Evolutionary conservation across 2,888 invertebrate genomes (phyloP).

Genomic region (Panzeria rudis): DNA sequence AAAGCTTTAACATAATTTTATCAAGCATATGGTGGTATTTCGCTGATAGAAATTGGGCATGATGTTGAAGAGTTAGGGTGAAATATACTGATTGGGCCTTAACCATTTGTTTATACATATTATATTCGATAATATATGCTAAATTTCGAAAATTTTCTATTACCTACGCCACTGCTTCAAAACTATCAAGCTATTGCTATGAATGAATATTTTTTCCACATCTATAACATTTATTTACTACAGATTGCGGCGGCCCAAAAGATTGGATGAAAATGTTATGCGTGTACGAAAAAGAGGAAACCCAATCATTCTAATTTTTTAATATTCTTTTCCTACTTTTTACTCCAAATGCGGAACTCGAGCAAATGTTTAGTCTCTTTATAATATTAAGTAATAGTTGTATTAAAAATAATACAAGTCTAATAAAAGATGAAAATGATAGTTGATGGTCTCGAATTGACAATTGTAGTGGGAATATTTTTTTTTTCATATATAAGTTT

Average conservation of each 20-base stretch:
- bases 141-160: not conserved
- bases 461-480: slow-evolving; percentile 70
- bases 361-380: slow-evolving; percentile 52
- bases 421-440: slow-evolving; percentile 34
- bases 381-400: slow-evolving; percentile 61
- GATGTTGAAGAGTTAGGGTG: too few species aligned
- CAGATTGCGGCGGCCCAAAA: slow-evolving; percentile 9
- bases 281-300: slow-evolving; percentile 38
- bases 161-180: slow-evolving; percentile 13
- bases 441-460: slow-evolving; percentile 59
- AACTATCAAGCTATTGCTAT: not conserved
- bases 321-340: slow-evolving; percentile 48
- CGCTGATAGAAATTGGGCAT: too few species aligned
- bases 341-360: slow-evolving; percentile 66
- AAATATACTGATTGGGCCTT: too few species aligned
- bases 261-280: slow-evolving; percentile 25
- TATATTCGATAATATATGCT: too few species aligned
- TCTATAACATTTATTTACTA: not conserved
- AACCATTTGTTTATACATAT: too few species aligned
- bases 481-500: slow-evolving; percentile 1
- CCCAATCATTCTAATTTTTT: slow-evolving; percentile 41
- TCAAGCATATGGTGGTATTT: too few species aligned
- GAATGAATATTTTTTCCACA: slow-evolving; percentile 42
- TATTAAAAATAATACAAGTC: slow-evolving; percentile 47
- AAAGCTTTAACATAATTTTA: too few species aligned